Evolutionary conservation across 2,797 vertebrate genomes (phyloP).

Genomic region (Gouania willdenowi): DNA sequence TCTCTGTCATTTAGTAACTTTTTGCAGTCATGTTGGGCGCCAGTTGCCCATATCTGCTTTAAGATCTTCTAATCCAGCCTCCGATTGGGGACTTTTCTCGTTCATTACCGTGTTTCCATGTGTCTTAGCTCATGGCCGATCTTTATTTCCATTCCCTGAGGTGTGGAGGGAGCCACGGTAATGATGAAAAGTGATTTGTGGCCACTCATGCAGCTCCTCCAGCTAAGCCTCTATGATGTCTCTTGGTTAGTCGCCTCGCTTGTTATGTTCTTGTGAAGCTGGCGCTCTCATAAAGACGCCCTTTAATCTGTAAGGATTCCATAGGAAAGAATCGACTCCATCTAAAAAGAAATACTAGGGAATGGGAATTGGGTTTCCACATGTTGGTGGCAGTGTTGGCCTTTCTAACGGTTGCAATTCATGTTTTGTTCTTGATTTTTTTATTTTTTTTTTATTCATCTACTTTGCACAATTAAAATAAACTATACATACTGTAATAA

Average conservation of each 20-base stretch:
- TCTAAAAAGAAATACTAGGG: conserved; percentile 10
- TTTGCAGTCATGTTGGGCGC: too few relatives aligned
- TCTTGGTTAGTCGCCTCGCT: conserved; percentile 26
- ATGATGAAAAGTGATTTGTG: conserved; percentile 63
- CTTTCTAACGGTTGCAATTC: conserved; percentile 23
- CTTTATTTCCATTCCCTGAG: not conserved
- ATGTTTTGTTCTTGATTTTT: conserved; percentile 22
- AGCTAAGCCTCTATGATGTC: conserved; percentile 37
- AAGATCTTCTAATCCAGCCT: too few relatives aligned
- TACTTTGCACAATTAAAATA: too few relatives aligned
- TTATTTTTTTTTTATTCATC: too few relatives aligned
- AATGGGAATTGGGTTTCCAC: conserved; percentile 13
- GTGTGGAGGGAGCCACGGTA: conserved; percentile 30
- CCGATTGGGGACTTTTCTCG: too few relatives aligned
- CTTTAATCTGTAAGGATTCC: conserved; percentile 25
- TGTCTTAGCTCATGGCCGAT: conserved; percentile 19
- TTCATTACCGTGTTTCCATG: conserved; percentile 44
- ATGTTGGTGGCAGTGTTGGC: conserved; percentile 19
- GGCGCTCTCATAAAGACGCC: conserved; percentile 44
- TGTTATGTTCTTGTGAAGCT: conserved; percentile 41
- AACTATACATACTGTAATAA: too few relatives aligned
- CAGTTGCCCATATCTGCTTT: too few relatives aligned
- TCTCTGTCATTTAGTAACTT: too few relatives aligned
- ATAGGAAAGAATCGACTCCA: conserved; percentile 25
- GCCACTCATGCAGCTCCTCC: conserved; percentile 35